Percentiles rank a stretch among this genome's conserved stretches.
These are phyloP conservation scores for Trogon surrucura DNA, from an alignment of 2,113 vertebrate species.

Conservation along the genomic window DNA sequence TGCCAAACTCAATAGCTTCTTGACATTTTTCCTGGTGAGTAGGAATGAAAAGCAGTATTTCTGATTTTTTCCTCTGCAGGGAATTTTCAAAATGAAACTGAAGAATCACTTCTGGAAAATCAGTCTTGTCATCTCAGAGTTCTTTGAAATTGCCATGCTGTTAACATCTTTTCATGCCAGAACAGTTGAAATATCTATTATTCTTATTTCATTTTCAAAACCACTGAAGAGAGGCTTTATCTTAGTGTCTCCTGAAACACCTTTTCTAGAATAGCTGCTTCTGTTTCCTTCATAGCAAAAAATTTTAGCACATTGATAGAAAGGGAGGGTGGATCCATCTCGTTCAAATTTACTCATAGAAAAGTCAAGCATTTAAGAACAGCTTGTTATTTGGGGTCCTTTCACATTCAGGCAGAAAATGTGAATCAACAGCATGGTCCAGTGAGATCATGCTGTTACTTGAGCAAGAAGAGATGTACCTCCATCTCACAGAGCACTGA, in stretches of 20 bases:
- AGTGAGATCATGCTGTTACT: background rate
- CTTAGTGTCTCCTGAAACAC: background rate
- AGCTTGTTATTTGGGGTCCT: background rate
- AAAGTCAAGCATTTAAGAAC: conserved; percentile 8
- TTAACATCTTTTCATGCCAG: conserved; percentile 42
- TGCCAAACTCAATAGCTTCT: background rate
- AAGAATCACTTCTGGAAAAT: conserved; percentile 45
- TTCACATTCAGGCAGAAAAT: background rate
- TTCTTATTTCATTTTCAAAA: conserved; percentile 42
- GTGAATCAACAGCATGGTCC: background rate
- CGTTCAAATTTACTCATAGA: background rate
- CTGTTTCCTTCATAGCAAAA: background rate
- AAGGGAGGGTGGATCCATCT: background rate
- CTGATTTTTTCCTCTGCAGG: background rate
- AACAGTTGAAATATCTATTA: conserved; percentile 41
- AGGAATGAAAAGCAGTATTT: conserved; percentile 25
- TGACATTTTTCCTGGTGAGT: background rate
- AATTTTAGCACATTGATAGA: background rate
- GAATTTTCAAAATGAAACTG: conserved; percentile 45
- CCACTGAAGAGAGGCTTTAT: conserved; percentile 11
- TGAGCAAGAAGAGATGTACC: background rate
- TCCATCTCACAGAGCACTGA: background rate
- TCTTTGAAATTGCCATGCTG: conserved; percentile 18
- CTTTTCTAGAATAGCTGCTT: conserved; percentile 12
- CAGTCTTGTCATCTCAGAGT: conserved; percentile 14